A percentile compares a stretch with the other conserved stretches of the same genome.
Evolutionary conservation across 2,888 invertebrate genomes (phyloP).

Genomic region (Leucophenga montana): DNA sequence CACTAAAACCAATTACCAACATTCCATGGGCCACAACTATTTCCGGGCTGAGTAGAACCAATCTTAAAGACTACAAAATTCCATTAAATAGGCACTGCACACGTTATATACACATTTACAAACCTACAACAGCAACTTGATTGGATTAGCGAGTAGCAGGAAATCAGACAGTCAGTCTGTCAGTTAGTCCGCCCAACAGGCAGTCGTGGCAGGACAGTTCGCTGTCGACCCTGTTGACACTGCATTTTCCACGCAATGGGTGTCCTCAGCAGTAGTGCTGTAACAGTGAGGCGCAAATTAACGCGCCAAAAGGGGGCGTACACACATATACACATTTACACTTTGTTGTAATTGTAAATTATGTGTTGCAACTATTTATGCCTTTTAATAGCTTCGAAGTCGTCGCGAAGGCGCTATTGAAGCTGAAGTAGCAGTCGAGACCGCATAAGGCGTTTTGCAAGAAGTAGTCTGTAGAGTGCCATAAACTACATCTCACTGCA

Average conservation of each 20-base stretch:
- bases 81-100: conserved; percentile 11
- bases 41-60: not conserved
- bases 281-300: too few relatives aligned
- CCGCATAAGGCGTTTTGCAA: not conserved
- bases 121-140: conserved; percentile 60
- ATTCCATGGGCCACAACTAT: conserved; percentile 5
- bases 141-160: conserved; percentile 62
- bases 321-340: conserved; percentile 54
- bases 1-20: not conserved
- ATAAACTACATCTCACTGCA: conserved; percentile 5
- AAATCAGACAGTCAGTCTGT: conserved; percentile 16
- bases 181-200: not conserved
- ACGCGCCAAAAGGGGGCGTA: not conserved
- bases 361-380: conserved; percentile 44
- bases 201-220: too few relatives aligned
- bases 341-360: conserved; percentile 58
- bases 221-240: too few relatives aligned
- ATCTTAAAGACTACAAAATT: conserved; percentile 24
- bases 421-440: not conserved
- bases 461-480: not conserved
- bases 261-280: too few relatives aligned
- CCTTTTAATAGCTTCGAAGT: conserved; percentile 21
- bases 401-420: not conserved
- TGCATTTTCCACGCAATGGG: too few relatives aligned
- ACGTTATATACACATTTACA: conserved; percentile 36